Percentiles rank a stretch among this genome's conserved stretches.
phyloP scores from a whole-genome alignment of 2,113 vertebrate genomes.

The Urocynchramus pylzowi region DNA sequence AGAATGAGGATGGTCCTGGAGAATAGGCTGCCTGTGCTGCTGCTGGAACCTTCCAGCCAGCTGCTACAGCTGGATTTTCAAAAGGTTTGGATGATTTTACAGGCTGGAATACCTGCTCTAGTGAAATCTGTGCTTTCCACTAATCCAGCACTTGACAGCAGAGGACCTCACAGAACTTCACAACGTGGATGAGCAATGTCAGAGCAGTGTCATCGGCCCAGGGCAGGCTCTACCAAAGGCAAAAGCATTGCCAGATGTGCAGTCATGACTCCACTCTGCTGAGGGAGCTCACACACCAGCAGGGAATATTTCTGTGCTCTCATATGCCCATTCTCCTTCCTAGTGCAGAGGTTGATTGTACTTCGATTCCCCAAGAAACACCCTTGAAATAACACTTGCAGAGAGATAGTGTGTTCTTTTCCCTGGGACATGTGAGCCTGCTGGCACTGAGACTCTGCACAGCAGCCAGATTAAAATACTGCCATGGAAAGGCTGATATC shows the following conservation, averaged over 20 bases:
- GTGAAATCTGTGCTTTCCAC: not conserved
- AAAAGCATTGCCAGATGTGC: not conserved
- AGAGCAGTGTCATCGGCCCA: not conserved
- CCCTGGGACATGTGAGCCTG: not conserved
- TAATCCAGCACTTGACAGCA: not conserved
- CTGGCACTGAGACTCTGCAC: not conserved
- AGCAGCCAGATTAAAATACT: not conserved
- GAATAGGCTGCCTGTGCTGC: not conserved
- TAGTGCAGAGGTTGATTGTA: not conserved
- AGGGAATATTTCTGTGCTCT: not conserved
- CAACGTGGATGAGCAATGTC: not conserved
- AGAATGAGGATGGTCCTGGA: not conserved
- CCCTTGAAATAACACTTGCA: slow-evolving; percentile 40
- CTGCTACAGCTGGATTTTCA: not conserved
- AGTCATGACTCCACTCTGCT: not conserved
- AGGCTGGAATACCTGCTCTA: not conserved
- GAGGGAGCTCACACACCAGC: not conserved
- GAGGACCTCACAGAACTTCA: not conserved
- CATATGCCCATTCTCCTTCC: not conserved
- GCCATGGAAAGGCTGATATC: not conserved
- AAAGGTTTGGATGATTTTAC: not conserved
- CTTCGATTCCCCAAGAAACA: not conserved
- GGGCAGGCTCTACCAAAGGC: not conserved
- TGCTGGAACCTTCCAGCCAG: not conserved
- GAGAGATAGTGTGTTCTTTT: not conserved